Conservation (phyloP, 2,888 invertebrate genomes). For the Xanthorhoe designata region DNA sequence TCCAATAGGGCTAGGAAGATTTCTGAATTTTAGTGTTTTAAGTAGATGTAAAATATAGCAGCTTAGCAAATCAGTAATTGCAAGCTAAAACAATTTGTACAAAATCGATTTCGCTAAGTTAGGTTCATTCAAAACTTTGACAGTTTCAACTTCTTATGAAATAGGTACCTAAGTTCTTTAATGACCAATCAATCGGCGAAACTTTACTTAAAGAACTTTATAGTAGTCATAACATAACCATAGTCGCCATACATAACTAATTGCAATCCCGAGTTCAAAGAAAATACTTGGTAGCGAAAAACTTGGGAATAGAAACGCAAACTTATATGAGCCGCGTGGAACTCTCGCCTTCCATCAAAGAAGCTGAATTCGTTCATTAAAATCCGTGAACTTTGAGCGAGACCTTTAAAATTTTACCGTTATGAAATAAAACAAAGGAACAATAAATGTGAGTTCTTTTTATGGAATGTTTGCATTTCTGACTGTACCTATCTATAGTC, state of each 20-base stretch:
- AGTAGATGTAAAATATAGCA: background rate
- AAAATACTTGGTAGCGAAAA: constrained; percentile 21
- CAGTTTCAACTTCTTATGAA: background rate
- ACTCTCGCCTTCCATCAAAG: constrained; percentile 32
- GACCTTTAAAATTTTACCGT: constrained; percentile 20
- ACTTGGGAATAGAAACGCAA: constrained; percentile 30
- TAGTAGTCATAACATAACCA: background rate
- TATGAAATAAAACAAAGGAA: constrained; percentile 11
- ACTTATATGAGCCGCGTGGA: constrained; percentile 30
- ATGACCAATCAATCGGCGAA: background rate
- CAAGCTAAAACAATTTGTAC: background rate
- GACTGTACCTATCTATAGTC: background rate
- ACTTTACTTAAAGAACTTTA: background rate
- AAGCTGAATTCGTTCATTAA: constrained; percentile 41
- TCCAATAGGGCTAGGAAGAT: constrained; percentile 25
- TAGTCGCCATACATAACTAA: constrained; percentile 3
- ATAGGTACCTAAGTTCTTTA: background rate
- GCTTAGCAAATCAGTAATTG: background rate
- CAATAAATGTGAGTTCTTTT: background rate
- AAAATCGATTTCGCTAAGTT: background rate
- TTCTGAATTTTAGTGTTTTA: background rate
- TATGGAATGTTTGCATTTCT: background rate
- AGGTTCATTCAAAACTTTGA: background rate
- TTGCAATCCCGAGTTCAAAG: constrained; percentile 25
- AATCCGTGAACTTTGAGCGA: constrained; percentile 32